A percentile compares a stretch with the other conserved stretches of the same genome.
Evolutionary conservation across 2,888 invertebrate genomes (phyloP).

Genomic region (Oconnorella tubifera): DNA sequence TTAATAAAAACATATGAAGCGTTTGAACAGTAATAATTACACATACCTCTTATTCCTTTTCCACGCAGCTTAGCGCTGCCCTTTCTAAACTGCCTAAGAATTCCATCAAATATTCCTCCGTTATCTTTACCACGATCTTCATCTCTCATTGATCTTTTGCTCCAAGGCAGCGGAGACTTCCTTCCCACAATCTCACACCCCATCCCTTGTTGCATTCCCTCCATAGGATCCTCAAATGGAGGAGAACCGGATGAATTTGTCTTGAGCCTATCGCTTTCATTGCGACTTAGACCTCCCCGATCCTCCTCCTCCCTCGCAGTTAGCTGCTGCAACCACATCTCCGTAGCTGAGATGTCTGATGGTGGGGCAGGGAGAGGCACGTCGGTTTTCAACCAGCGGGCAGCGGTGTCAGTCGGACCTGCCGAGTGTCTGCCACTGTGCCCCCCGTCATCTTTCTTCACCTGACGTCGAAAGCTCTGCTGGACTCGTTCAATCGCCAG

Average conservation of each 20-base stretch:
- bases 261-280: background rate
- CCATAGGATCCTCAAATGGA: background rate
- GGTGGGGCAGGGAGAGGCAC: background rate
- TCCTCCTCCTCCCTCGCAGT: background rate
- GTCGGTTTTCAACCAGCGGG: background rate
- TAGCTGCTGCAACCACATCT: background rate
- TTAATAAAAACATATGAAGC: background rate
- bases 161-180: constrained; percentile 25
- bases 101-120: constrained; percentile 29
- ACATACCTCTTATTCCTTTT: constrained; percentile 22
- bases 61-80: constrained; percentile 23
- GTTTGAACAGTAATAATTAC: background rate
- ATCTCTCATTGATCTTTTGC: constrained; percentile 16
- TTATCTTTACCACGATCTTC: constrained; percentile 19
- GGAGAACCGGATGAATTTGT: background rate
- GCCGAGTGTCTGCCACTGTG: background rate
- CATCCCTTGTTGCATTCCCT: background rate
- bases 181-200: constrained; percentile 1
- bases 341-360: background rate
- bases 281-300: background rate
- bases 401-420: background rate
- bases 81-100: constrained; percentile 25
- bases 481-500: constrained; percentile 34
- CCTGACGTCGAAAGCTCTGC: constrained; percentile 32
- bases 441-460: constrained; percentile 9